Percentiles rank a stretch among this genome's conserved stretches.
phyloP scores from a whole-genome alignment of 2,797 vertebrate genomes.

The Rhinophrynus dorsalis region DNA sequence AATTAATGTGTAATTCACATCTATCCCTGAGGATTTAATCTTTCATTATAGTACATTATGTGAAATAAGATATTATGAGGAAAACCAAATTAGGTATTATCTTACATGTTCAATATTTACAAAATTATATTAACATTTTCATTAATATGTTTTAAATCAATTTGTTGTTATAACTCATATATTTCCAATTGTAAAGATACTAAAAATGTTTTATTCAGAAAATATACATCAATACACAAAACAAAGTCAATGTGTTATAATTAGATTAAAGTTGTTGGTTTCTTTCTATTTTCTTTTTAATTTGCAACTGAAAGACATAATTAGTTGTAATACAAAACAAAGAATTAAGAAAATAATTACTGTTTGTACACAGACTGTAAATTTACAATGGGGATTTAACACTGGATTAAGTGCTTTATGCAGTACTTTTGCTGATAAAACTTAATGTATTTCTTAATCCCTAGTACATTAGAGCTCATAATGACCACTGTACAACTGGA shows the following conservation, averaged over 20 bases:
- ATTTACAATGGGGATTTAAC: conserved; percentile 59
- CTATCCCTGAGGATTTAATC: conserved; percentile 58
- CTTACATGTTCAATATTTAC: neutral
- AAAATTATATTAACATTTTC: neutral
- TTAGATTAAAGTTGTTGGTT: neutral
- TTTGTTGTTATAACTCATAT: neutral
- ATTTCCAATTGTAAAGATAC: conserved; percentile 54
- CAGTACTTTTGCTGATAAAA: conserved; percentile 50
- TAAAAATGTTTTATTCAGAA: conserved; percentile 59
- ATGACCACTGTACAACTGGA: conserved; percentile 51
- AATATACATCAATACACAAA: conserved; percentile 35
- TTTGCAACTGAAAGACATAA: conserved; percentile 60
- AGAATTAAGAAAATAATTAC: conserved; percentile 57
- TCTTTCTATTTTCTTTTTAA: conserved; percentile 31
- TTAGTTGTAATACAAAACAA: conserved; percentile 62
- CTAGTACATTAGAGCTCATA: conserved; percentile 59
- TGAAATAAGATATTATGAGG: conserved; percentile 58
- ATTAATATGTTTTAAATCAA: neutral
- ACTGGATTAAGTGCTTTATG: conserved; percentile 55
- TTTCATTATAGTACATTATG: conserved; percentile 58
- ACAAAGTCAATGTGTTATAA: neutral
- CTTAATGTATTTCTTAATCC: conserved; percentile 63
- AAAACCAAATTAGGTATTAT: conserved; percentile 24
- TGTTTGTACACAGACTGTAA: conserved; percentile 59
- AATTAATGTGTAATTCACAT: conserved; percentile 43